Conservation (phyloP, 2,888 invertebrate species). For the Ferdinandea cuprea region DNA sequence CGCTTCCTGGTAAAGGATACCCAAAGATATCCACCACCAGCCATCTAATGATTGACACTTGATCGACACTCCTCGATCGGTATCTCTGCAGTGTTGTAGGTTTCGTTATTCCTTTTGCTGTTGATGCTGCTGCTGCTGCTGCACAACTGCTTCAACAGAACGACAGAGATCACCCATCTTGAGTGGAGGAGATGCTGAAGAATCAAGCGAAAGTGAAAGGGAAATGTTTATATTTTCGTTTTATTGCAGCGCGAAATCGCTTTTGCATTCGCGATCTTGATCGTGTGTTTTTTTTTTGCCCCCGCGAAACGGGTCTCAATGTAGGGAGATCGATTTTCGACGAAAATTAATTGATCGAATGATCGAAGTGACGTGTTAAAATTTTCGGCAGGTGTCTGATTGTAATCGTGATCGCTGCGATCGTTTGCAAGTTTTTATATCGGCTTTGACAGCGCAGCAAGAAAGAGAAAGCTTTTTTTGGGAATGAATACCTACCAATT, state of each 20-base stretch:
- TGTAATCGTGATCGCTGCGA: conserved; percentile 60
- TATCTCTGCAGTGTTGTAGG: conserved; percentile 32
- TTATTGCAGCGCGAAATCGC: conserved; percentile 32
- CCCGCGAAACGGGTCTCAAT: conserved; percentile 29
- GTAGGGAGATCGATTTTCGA: conserved; percentile 48
- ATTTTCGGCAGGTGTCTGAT: conserved; percentile 73
- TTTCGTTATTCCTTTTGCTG: conserved; percentile 28
- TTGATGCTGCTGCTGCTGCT: no score
- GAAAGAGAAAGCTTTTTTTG: conserved; percentile 22
- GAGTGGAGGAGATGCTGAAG: no score
- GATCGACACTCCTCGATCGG: conserved; percentile 72
- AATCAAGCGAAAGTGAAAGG: conserved; percentile 65
- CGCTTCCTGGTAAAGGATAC: conserved; percentile 71
- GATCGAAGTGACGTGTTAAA: conserved; percentile 75
- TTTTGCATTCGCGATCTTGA: conserved; percentile 61
- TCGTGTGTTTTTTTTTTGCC: conserved; percentile 5
- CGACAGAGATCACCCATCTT: conserved; percentile 67
- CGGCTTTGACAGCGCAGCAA: not conserved
- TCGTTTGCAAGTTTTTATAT: conserved; percentile 40
- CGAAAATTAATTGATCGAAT: conserved; percentile 73
- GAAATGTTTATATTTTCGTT: conserved; percentile 15
- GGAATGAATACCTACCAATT: no score
- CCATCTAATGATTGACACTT: conserved; percentile 74
- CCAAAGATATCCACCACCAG: conserved; percentile 45
- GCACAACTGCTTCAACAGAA: conserved; percentile 31